phyloP scores from a whole-genome alignment of 2,888 invertebrate genomes.

The Napeogenes inachia region DNA sequence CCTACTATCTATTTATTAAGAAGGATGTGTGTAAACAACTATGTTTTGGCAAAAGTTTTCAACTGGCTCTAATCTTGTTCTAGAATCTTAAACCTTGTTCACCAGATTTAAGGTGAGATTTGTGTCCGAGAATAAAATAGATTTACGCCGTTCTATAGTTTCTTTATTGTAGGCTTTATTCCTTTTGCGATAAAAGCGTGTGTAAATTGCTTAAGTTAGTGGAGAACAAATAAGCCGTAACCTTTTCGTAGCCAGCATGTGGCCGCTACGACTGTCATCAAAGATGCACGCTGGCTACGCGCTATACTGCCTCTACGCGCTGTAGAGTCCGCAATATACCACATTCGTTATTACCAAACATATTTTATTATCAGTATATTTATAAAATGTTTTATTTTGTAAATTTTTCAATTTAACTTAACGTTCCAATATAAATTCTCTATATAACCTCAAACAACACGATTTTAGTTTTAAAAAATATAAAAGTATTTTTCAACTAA shows the following conservation, averaged over 20 bases:
- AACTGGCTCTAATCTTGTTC: background rate
- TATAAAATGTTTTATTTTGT: no score
- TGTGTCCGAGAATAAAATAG: conserved; percentile 4
- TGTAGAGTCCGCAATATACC: conserved; percentile 13
- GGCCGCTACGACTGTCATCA: conserved; percentile 64
- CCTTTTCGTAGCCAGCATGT: conserved; percentile 42
- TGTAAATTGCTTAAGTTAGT: conserved; percentile 25
- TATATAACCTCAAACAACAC: background rate
- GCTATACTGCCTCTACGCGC: conserved; percentile 17
- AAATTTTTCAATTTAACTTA: no score
- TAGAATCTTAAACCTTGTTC: background rate
- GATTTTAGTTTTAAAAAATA: conserved; percentile 2
- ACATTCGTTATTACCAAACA: background rate
- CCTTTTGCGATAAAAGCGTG: conserved; percentile 19
- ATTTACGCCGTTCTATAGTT: conserved; percentile 10
- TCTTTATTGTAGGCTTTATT: conserved; percentile 19
- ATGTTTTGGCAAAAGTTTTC: background rate
- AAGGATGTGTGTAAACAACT: no score
- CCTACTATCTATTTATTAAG: no score
- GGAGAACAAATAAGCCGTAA: conserved; percentile 53
- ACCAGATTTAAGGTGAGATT: conserved; percentile 7
- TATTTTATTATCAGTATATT: background rate
- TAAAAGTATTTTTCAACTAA: background rate
- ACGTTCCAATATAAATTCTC: no score
- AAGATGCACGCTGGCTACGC: conserved; percentile 54